Base-by-base conservation (phyloP, 2,113 vertebrate genomes). In the Camelus bactrianus region DNA sequence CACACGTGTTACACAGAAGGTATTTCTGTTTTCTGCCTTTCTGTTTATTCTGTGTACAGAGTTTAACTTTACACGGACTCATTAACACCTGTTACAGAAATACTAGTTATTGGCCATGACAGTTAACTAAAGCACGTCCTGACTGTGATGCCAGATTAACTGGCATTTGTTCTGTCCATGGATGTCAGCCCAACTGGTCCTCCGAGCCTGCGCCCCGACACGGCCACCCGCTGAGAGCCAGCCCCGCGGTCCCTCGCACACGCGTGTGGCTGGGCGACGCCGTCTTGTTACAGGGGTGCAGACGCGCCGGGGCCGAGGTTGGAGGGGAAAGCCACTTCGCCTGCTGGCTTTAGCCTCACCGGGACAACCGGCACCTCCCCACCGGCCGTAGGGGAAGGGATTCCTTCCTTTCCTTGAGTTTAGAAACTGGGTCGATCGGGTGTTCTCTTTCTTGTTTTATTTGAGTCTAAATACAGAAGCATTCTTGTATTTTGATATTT, bases 311-410 rank as follows among this genome's bases (percentile, higher is more conserved):
- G 8, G 5, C 20, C 82, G 5, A 10, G 65, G 30, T 10, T 1
- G 1, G 8, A 3, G 4, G 38, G 8, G 20, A 11, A 20, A 2
- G 30, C 4, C 8, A 2, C 2, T 1, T 0, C 3, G 52, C 13
- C 46, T 4, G 7, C n/a, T 5, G 5, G 46, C 54, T 30, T 7
- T 3, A 1, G 24, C 14, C 2, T 3, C 7, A 64, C 50, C 1
- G 2, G 32, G 9, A 20, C 30, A 14, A n/a, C 24, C 13, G 1
- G 76, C 1, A 28, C 11, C 15, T 4, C 30, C 22, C 60, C 0
- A 9, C 7, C 32, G 5, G 26, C 5, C 2, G 8, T 14, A 6
- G 0, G 46, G 84, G 58, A 30, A n/a, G 50, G 22, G 8, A 5
- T 30, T 3, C 12, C 12, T n/a, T 24, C 79, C 67, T 58, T 52